phyloP scores from a whole-genome alignment of 2,888 invertebrate species.

The Mythimna lalbum region DNA sequence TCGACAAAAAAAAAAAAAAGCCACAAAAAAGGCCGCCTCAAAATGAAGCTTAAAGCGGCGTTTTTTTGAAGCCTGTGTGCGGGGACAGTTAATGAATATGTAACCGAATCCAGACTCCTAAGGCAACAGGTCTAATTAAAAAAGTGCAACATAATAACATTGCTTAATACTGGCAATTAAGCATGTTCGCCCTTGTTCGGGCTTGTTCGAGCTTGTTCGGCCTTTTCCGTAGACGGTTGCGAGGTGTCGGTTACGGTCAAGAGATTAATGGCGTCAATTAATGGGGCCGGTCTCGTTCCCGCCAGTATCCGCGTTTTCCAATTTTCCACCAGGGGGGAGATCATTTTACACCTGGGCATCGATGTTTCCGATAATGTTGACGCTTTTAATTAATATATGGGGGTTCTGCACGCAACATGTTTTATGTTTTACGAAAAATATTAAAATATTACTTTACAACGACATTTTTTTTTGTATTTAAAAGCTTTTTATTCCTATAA shows the following conservation, averaged over 20 bases:
- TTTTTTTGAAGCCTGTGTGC: too few relatives aligned
- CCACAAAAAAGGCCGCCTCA: too few relatives aligned
- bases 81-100: slow-evolving; percentile 29
- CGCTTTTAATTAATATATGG: slow-evolving; percentile 70
- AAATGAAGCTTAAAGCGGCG: too few relatives aligned
- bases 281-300: slow-evolving; percentile 70
- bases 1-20: too few relatives aligned
- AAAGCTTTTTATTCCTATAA: neutral
- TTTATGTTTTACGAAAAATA: slow-evolving; percentile 35
- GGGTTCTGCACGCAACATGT: slow-evolving; percentile 47
- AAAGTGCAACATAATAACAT: slow-evolving; percentile 37
- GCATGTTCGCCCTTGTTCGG: slow-evolving; percentile 45
- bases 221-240: slow-evolving; percentile 53
- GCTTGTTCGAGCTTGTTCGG: slow-evolving; percentile 53
- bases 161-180: slow-evolving; percentile 50
- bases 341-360: slow-evolving; percentile 75
- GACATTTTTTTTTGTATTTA: neutral
- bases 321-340: slow-evolving; percentile 70
- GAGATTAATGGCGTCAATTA: slow-evolving; percentile 86
- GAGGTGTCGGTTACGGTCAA: slow-evolving; percentile 75
- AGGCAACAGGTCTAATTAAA: slow-evolving; percentile 40
- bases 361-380: slow-evolving; percentile 67
- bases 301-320: slow-evolving; percentile 77
- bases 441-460: neutral
- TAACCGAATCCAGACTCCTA: slow-evolving; percentile 37